Conservation (phyloP, 2,113 vertebrate genomes). For the Anoura caudifer region DNA sequence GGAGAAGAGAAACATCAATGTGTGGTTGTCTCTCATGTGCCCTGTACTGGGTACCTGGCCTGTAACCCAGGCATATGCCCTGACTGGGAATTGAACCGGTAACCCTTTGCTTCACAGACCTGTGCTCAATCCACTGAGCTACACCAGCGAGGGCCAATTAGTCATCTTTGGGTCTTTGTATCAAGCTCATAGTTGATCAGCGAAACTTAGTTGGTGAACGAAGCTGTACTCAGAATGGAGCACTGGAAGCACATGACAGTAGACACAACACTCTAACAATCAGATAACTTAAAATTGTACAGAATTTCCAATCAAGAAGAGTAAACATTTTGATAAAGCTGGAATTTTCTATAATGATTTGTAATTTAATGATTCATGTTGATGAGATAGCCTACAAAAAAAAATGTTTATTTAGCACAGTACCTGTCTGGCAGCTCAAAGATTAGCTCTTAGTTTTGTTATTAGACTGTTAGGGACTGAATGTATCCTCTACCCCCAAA, state of each 20-base stretch:
- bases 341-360: background rate
- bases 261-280: background rate
- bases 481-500: background rate
- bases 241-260: background rate
- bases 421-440: background rate
- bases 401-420: background rate
- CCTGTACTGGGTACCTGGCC: too few species aligned
- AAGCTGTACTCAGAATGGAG: background rate
- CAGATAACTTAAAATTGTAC: background rate
- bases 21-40: too few species aligned
- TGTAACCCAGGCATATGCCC: too few species aligned
- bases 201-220: background rate
- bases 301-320: conserved; percentile 15
- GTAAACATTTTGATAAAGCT: background rate
- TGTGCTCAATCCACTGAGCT: too few species aligned
- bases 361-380: background rate
- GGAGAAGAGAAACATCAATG: too few species aligned
- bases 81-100: too few species aligned
- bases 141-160: too few species aligned
- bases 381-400: background rate
- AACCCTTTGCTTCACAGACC: too few species aligned
- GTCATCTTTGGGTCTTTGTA: background rate
- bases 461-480: background rate
- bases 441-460: background rate
- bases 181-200: background rate